Conservation (phyloP, 2,113 vertebrate genomes). For the Dipodomys spectabilis region DNA sequence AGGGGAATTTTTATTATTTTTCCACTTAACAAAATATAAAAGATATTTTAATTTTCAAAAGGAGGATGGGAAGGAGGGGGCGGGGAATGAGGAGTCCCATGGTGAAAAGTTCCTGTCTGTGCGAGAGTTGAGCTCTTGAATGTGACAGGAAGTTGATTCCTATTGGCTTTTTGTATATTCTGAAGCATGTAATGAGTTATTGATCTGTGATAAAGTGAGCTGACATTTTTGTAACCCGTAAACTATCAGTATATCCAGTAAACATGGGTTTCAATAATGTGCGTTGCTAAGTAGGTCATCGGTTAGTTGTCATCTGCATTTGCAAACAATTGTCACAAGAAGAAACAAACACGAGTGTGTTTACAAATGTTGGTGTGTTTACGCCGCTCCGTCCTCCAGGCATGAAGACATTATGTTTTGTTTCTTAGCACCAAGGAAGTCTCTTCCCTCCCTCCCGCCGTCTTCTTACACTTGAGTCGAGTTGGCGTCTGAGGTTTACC, state of each 20-base stretch:
- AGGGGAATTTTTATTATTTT: conserved; percentile 24
- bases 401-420: background rate
- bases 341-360: background rate
- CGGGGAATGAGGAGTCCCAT: background rate
- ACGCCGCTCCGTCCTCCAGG: background rate
- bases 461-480: background rate
- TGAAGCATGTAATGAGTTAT: conserved; percentile 76
- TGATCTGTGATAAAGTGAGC: conserved; percentile 72
- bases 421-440: background rate
- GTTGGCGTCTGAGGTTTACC: background rate
- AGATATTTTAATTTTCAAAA: conserved; percentile 51
- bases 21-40: conserved; percentile 45
- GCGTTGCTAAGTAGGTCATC: background rate
- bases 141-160: conserved; percentile 63
- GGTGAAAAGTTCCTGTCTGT: conserved; percentile 17
- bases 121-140: conserved; percentile 59
- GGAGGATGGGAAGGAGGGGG: background rate
- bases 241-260: conserved; percentile 49
- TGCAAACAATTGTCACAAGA: background rate
- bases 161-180: conserved; percentile 74
- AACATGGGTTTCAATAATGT: conserved; percentile 16
- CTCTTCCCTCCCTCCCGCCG: background rate
- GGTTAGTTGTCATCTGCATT: background rate
- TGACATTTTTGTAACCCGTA: conserved; percentile 69
- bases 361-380: background rate